These are phyloP conservation scores for Tylochromis polylepis DNA, from an alignment of 2,113 vertebrate species.

Conservation along the genomic window DNA sequence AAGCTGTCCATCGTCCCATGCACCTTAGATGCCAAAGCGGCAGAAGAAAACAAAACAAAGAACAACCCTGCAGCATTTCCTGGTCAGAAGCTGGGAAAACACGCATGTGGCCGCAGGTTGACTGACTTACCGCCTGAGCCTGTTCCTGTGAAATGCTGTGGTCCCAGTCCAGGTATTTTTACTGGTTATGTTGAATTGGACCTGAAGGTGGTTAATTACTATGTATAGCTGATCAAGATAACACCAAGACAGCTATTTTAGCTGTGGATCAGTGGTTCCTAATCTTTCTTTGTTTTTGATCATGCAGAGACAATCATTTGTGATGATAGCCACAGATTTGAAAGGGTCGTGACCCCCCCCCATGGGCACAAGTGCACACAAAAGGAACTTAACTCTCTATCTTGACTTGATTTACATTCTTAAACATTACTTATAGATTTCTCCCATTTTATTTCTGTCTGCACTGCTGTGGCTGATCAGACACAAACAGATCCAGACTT, in stretches of 20 bases:
- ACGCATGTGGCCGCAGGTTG: not conserved
- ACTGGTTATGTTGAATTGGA: not conserved
- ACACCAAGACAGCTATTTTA: not conserved
- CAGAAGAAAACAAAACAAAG: not conserved
- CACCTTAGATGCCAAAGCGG: slow-evolving; percentile 35
- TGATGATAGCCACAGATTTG: not conserved
- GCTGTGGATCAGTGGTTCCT: not conserved
- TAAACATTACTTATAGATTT: not conserved
- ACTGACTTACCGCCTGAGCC: slow-evolving; percentile 28
- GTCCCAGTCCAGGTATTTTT: slow-evolving; percentile 13
- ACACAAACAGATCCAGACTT: slow-evolving; percentile 49
- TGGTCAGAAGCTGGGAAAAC: slow-evolving; percentile 40
- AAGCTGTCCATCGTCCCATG: slow-evolving; percentile 60
- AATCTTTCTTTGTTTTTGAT: not conserved
- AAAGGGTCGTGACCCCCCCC: not conserved
- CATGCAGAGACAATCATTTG: not conserved
- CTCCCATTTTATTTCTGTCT: slow-evolving; percentile 20
- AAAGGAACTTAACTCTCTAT: not conserved
- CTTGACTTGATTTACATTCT: not conserved
- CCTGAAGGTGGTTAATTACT: not conserved
- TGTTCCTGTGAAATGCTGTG: slow-evolving; percentile 34
- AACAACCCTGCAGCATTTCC: slow-evolving; percentile 30
- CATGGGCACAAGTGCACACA: not conserved
- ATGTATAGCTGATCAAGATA: not conserved
- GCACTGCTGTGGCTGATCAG: slow-evolving; percentile 25